Evolutionary conservation across 1,140 invertebrate genomes (phyloP), one percentile per base, ranked within the genome.

Genomic region (Musca domestica): DNA sequence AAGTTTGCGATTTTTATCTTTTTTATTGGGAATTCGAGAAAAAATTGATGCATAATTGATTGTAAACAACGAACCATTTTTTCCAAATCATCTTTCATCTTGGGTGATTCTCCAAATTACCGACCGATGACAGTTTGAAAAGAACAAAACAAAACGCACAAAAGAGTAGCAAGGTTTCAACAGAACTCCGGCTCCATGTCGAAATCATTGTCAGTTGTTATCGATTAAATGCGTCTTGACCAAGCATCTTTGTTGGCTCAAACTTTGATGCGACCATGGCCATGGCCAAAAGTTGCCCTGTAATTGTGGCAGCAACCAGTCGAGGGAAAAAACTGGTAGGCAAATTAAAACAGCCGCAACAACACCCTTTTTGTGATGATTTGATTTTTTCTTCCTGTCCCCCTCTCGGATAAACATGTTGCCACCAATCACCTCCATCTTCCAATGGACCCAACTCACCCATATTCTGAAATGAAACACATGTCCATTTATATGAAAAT

Each of bases 1-100:
- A 51, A 51, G 7, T 56, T 56, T 61, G 56, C 56, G 56, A 61
- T 61, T 41, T 61, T 61, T 61, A 61, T 61, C 56, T 61, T 34
- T 61, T 61, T 61, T 61, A 61, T 61, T 61, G 56, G 27, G 27
- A 61, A 61, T 58, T 61, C 30, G 34, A 56, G 7, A 58, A 61
- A 61, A 61, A 61, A 61, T 61, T 61, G 56, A 61, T 61, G 56
- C 56, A 61, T 77, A 77, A 77, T 77, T 77, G 76, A 77, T 77
- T 77, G 77, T 77, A 77, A 77, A 77, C 22, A 77, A 72, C 76
- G 77, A 74, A 74, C 74, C 76, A 73, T 77, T 75, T 77, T 76
- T 77, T 76, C 74, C 72, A 72, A 77, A 75, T 77, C 75, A 77
- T 73, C 48, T 19, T 12, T 51, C 17, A 19, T 56, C 51, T 17